These are phyloP conservation scores for Drosophila setosimentum DNA, from an alignment of 2,888 invertebrate genomes.

Conservation along the genomic window DNA sequence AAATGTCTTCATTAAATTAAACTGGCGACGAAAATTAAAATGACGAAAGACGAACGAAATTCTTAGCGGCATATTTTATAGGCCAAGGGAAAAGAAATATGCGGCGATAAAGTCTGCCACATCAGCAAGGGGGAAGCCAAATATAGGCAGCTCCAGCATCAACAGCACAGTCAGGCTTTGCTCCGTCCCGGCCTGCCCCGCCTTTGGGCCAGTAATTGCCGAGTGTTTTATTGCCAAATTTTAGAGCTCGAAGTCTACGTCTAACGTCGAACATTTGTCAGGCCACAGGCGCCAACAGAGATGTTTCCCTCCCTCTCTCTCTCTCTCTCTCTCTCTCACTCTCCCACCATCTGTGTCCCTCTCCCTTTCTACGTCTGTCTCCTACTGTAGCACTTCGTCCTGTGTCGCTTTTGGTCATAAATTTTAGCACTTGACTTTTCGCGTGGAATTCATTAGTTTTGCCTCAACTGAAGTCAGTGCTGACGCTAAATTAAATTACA, in stretches of 20 bases:
- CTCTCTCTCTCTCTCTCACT: neutral
- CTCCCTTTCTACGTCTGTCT: neutral
- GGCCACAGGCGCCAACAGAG: slow-evolving; percentile 47
- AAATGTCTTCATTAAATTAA: slow-evolving; percentile 78
- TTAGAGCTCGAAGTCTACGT: slow-evolving; percentile 71
- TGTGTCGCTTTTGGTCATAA: slow-evolving; percentile 59
- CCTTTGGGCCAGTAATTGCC: slow-evolving; percentile 68
- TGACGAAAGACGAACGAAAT: slow-evolving; percentile 60
- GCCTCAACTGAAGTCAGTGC: slow-evolving; percentile 48
- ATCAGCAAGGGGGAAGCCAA: slow-evolving; percentile 4
- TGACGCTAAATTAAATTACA: slow-evolving; percentile 75
- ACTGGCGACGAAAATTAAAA: slow-evolving; percentile 65
- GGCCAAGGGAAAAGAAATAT: slow-evolving; percentile 60
- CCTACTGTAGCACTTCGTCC: slow-evolving; percentile 1
- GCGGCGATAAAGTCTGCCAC: slow-evolving; percentile 52
- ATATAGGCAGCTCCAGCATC: neutral
- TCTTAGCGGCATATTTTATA: slow-evolving; percentile 63
- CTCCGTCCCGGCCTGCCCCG: neutral
- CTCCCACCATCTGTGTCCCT: too few species aligned
- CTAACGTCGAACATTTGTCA: slow-evolving; percentile 80
- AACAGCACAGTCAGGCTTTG: slow-evolving; percentile 17
- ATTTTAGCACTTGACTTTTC: slow-evolving; percentile 75
- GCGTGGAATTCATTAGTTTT: slow-evolving; percentile 79
- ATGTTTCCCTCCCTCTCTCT: neutral
- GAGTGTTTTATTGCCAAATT: slow-evolving; percentile 80